Evolutionary conservation across 2,113 vertebrate species (phyloP).

Genomic region (Hemibagrus wyckioides): DNA sequence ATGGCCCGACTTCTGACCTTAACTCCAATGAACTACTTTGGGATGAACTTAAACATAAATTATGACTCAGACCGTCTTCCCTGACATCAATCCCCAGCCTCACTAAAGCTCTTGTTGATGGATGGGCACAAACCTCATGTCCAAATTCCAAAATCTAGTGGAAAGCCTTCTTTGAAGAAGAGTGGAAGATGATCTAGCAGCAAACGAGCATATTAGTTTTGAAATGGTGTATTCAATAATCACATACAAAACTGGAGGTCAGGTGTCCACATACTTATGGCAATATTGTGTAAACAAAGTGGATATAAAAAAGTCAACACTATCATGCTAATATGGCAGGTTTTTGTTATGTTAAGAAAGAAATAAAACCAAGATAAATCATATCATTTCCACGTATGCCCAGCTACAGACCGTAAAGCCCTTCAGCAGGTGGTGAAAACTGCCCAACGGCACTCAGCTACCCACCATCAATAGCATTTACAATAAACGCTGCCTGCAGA

Average conservation of each 20-base stretch:
- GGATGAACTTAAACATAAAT: background rate
- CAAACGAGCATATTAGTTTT: background rate
- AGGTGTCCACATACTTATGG: background rate
- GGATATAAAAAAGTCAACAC: background rate
- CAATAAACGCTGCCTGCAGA: too few relatives aligned
- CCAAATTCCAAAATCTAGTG: background rate
- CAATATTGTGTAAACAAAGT: too few relatives aligned
- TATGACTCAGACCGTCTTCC: background rate
- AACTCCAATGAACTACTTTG: background rate
- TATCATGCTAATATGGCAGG: background rate
- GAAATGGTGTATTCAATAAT: background rate
- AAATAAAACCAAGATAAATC: background rate
- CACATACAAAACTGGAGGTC: background rate
- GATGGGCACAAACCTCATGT: background rate
- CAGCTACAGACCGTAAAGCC: too few relatives aligned
- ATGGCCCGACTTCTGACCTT: background rate
- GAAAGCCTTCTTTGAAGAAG: background rate
- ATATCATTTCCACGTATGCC: too few relatives aligned
- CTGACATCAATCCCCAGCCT: background rate
- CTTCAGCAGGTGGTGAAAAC: too few relatives aligned
- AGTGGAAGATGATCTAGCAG: background rate
- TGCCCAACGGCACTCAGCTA: too few relatives aligned
- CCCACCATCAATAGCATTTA: too few relatives aligned
- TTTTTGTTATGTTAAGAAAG: background rate
- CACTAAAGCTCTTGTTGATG: background rate